Conservation (phyloP, 2,113 vertebrate species). For the Cavia aperea region DNA sequence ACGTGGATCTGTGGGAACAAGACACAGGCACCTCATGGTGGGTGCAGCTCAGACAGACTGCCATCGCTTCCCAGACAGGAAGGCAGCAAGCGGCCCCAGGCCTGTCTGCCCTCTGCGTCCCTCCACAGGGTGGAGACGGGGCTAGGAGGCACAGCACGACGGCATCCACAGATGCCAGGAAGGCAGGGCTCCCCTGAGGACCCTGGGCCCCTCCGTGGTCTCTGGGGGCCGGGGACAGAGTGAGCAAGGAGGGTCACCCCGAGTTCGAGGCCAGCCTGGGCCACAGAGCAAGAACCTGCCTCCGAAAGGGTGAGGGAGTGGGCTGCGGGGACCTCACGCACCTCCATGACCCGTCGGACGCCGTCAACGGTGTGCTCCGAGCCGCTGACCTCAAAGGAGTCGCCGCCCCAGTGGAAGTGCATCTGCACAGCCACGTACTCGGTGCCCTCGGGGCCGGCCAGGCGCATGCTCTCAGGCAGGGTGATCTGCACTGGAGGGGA, state of each 20-base stretch:
- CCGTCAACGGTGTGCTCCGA: conserved; percentile 91
- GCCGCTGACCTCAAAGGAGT: conserved; percentile 82
- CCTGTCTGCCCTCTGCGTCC: not conserved
- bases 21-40: not conserved
- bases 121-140: not conserved
- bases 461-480: conserved; percentile 81
- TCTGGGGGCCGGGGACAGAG: not conserved
- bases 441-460: conserved; percentile 76
- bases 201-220: not conserved
- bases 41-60: not conserved
- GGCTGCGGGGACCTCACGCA: conserved; percentile 26
- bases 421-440: conserved; percentile 84
- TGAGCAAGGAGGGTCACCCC: not conserved
- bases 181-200: not conserved
- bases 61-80: not conserved
- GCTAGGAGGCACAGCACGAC: not conserved
- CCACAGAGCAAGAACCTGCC: not conserved
- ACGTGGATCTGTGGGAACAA: conserved; percentile 84
- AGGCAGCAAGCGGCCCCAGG: accelerated
- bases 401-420: conserved; percentile 94
- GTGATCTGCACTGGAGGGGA: conserved; percentile 83
- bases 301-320: not conserved
- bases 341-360: conserved; percentile 86
- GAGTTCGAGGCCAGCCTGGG: not conserved
- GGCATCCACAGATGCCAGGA: not conserved